A percentile compares a stretch with the other conserved stretches of the same genome.
These are phyloP conservation scores for Onychorhynchus coronatus DNA, from an alignment of 2,113 vertebrate species.

Conservation along the genomic window DNA sequence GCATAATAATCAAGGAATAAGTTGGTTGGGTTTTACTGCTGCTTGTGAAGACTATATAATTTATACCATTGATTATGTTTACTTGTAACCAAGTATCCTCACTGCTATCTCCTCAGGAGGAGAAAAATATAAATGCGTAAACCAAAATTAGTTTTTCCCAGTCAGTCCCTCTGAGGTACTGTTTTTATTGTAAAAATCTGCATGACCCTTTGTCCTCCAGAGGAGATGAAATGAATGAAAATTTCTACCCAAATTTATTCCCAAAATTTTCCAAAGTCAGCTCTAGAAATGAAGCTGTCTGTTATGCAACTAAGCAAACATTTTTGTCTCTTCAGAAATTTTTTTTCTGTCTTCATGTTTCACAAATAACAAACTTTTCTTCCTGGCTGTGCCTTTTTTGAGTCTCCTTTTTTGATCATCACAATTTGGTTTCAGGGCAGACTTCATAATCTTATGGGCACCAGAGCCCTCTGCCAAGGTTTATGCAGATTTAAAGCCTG, in stretches of 20 bases:
- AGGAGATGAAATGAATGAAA: neutral
- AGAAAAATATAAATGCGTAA: neutral
- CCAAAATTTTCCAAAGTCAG: neutral
- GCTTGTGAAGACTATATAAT: neutral
- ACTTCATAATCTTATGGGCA: slow-evolving; percentile 22
- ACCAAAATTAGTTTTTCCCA: neutral
- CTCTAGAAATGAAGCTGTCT: neutral
- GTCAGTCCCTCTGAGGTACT: neutral
- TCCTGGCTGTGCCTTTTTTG: neutral
- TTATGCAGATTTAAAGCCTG: slow-evolving; percentile 60
- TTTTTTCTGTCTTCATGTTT: neutral
- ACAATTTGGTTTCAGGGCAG: neutral
- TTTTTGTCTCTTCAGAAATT: neutral
- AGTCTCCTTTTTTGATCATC: neutral
- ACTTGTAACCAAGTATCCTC: neutral
- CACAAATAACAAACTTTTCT: neutral
- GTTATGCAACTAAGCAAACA: neutral
- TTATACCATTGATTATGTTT: neutral
- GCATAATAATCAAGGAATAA: neutral
- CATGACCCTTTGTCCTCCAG: neutral
- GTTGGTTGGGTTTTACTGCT: neutral
- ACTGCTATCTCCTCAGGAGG: neutral
- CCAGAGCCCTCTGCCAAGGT: slow-evolving; percentile 27
- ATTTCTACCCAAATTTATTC: neutral
- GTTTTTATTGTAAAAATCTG: neutral